Evolutionary conservation across 2,797 vertebrate genomes (phyloP).

Genomic region (Phalanger gymnotis): DNA sequence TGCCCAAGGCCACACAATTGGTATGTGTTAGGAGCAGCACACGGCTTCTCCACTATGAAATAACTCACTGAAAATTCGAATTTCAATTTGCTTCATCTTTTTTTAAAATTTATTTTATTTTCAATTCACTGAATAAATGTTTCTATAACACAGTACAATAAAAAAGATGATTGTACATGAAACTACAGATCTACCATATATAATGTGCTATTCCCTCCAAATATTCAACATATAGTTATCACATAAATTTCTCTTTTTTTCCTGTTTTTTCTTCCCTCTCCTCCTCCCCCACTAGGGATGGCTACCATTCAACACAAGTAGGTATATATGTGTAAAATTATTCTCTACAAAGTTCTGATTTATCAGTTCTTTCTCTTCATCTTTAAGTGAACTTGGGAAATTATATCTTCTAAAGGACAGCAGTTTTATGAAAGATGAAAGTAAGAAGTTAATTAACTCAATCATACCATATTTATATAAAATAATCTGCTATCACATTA

Average conservation of each 20-base stretch:
- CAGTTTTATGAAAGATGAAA: constrained; percentile 29
- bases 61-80: neutral
- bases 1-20: neutral
- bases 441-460: neutral
- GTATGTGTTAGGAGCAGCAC: neutral
- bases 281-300: too few species aligned
- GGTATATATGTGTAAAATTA: neutral
- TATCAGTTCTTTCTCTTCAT: neutral
- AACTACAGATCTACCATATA: too few species aligned
- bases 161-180: too few species aligned
- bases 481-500: neutral
- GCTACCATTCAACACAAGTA: neutral
- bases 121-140: too few species aligned
- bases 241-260: too few species aligned
- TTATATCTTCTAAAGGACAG: constrained; percentile 21
- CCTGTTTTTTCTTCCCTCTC: too few species aligned
- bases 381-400: constrained; percentile 30
- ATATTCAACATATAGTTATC: too few species aligned
- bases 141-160: too few species aligned
- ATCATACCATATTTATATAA: constrained; percentile 36
- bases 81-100: neutral
- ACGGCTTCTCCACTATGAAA: neutral
- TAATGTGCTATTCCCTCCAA: too few species aligned
- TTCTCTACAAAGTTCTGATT: neutral
- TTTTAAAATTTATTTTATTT: too few species aligned